phyloP scores from a whole-genome alignment of 2,888 invertebrate genomes.

The Melanostoma mellinum region DNA sequence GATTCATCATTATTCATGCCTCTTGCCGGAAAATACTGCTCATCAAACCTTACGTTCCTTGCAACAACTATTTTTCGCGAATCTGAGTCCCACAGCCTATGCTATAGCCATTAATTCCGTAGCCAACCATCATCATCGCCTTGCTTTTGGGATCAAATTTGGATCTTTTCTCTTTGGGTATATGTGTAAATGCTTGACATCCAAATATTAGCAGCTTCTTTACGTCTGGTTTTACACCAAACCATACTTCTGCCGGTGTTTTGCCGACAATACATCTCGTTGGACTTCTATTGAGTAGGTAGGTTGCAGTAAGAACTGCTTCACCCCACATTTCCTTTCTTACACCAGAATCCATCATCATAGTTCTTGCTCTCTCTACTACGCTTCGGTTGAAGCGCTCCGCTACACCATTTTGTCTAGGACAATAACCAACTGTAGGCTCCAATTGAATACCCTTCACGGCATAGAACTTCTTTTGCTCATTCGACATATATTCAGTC shows the following conservation, averaged over 20 bases:
- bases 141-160: constrained; percentile 26
- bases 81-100: constrained; percentile 24
- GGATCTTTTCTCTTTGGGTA: constrained; percentile 13
- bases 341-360: constrained; percentile 42
- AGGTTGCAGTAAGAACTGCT: constrained; percentile 35
- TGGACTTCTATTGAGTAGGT: constrained; percentile 38
- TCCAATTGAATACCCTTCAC: constrained; percentile 50
- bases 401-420: constrained; percentile 55
- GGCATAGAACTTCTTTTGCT: constrained; percentile 38
- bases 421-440: constrained; percentile 56
- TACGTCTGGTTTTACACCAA: constrained; percentile 20
- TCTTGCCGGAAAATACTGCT: constrained; percentile 21
- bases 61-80: constrained; percentile 27
- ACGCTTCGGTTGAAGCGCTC: constrained; percentile 48
- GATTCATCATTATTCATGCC: not conserved
- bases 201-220: constrained; percentile 21
- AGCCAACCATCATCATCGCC: constrained; percentile 33
- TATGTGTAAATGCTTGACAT: constrained; percentile 13
- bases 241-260: constrained; percentile 25
- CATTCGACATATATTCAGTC: constrained; percentile 49
- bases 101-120: constrained; percentile 35
- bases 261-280: constrained; percentile 29
- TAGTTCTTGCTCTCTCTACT: constrained; percentile 10
- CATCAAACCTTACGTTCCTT: constrained; percentile 26
- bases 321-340: constrained; percentile 58